These are phyloP conservation scores for Alligator mississippiensis DNA, from an alignment of 2,113 vertebrate species.

Conservation along the genomic window DNA sequence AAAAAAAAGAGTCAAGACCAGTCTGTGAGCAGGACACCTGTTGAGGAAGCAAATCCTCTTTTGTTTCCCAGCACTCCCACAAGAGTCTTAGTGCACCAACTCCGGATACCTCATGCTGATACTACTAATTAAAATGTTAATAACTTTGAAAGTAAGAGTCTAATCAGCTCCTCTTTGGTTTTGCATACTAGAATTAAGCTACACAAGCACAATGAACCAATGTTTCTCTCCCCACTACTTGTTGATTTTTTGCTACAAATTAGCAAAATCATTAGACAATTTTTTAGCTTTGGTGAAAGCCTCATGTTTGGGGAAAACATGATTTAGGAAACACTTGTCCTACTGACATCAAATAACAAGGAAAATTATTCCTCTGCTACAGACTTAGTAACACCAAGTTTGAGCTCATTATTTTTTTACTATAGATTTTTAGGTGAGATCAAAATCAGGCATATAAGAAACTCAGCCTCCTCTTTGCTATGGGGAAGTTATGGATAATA, in stretches of 20 bases:
- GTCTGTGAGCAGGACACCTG: background rate
- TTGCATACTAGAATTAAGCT: background rate
- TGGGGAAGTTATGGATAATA: background rate
- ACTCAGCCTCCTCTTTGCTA: background rate
- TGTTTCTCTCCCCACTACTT: background rate
- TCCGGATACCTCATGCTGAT: background rate
- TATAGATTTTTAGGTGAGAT: background rate
- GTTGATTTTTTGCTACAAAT: background rate
- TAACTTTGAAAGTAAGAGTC: background rate
- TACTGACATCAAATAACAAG: background rate
- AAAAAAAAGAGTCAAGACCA: background rate
- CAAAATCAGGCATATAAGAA: background rate
- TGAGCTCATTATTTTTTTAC: background rate
- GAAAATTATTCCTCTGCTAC: background rate
- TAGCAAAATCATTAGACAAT: background rate
- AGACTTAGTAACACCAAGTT: background rate
- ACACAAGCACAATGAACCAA: background rate
- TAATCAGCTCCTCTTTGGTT: fast-evolving
- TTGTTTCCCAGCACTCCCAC: background rate
- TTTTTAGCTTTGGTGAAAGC: background rate
- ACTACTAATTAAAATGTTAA: conserved; percentile 1
- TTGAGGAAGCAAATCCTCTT: background rate
- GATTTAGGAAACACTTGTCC: background rate
- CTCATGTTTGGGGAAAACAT: background rate
- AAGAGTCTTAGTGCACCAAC: background rate